Evolutionary conservation across 2,113 vertebrate species (phyloP).

Genomic region (Oreochromis tanganicae): DNA sequence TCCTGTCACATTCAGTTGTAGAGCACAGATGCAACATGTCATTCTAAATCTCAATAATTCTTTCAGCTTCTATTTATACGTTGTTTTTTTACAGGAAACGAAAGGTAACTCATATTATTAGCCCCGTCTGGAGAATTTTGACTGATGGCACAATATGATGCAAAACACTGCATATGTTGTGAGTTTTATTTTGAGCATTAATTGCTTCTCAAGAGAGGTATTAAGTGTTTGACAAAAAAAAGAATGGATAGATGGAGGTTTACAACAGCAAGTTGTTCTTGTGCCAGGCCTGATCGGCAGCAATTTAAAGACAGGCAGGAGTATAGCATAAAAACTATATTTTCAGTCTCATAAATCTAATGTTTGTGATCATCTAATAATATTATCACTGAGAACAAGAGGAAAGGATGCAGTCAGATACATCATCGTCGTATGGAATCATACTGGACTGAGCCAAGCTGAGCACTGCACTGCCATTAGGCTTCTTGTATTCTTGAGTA

Average conservation of each 20-base stretch:
- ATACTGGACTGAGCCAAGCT: background rate
- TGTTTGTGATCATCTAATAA: background rate
- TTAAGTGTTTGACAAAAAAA: background rate
- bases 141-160: background rate
- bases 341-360: background rate
- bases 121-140: background rate
- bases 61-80: background rate
- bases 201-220: background rate
- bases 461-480: background rate
- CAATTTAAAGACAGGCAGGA: background rate
- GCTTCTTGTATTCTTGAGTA: background rate
- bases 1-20: slow-evolving; percentile 53
- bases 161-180: background rate
- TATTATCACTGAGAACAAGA: background rate
- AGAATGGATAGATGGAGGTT: background rate
- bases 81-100: background rate
- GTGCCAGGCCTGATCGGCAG: background rate
- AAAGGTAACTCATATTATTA: background rate
- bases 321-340: background rate
- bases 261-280: background rate
- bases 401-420: background rate
- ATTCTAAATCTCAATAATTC: slow-evolving; percentile 9
- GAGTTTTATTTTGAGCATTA: slow-evolving; percentile 5
- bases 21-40: slow-evolving; percentile 45
- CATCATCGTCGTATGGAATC: background rate